Evolutionary conservation across 2,797 vertebrate species (phyloP).

Genomic region (Cichlasoma orientale): DNA sequence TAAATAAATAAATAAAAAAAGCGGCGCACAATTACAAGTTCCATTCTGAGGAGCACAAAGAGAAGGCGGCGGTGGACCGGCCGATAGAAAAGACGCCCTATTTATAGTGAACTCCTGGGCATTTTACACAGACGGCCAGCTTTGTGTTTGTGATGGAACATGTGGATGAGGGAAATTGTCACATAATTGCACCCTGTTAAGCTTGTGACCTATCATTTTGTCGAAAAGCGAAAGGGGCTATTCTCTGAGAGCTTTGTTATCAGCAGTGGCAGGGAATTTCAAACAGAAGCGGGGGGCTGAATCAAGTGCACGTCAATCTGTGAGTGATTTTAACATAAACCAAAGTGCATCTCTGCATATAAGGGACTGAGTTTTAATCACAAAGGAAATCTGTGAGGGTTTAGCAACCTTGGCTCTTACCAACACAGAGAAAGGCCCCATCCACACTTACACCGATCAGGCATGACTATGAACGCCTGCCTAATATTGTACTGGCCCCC

Average conservation of each 20-base stretch:
- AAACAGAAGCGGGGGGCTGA: conserved; percentile 14
- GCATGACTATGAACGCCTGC: too few relatives aligned
- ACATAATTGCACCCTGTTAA: conserved; percentile 71
- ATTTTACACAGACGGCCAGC: conserved; percentile 42
- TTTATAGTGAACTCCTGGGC: conserved; percentile 64
- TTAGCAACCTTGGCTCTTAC: conserved; percentile 30
- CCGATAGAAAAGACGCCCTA: conserved; percentile 48
- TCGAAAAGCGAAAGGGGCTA: conserved; percentile 47
- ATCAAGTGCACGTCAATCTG: conserved; percentile 59
- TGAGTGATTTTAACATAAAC: conserved; percentile 28
- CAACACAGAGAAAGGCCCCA: background rate
- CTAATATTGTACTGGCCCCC: too few relatives aligned
- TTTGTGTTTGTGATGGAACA: conserved; percentile 72
- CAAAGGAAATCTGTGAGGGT: conserved; percentile 26
- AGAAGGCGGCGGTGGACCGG: conserved; percentile 13
- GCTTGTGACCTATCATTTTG: conserved; percentile 71
- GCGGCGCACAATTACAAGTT: conserved; percentile 62
- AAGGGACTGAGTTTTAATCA: conserved; percentile 46
- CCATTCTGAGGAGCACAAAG: conserved; percentile 54
- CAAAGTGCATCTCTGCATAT: conserved; percentile 10
- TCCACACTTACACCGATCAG: background rate
- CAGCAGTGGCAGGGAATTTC: conserved; percentile 41
- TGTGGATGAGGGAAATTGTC: conserved; percentile 65
- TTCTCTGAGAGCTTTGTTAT: conserved; percentile 59
- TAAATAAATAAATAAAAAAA: background rate